These are phyloP conservation scores for Psettodes erumei DNA, from an alignment of 2,113 vertebrate species.

Conservation along the genomic window DNA sequence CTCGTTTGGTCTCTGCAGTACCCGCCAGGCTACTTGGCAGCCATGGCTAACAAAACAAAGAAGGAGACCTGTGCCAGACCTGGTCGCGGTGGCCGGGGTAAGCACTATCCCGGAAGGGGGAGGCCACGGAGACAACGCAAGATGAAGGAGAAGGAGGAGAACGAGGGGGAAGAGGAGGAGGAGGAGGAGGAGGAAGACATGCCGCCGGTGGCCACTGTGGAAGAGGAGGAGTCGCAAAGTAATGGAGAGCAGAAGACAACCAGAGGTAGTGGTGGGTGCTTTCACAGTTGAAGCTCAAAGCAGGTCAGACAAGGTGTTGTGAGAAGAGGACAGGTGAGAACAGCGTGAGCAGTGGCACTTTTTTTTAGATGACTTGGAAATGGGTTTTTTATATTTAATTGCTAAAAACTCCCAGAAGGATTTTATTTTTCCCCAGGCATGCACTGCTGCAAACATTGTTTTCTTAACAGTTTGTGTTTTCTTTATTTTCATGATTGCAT, in stretches of 20 bases:
- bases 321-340: constrained; percentile 58
- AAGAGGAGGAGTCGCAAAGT: constrained; percentile 79
- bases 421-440: not conserved
- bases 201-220: constrained; percentile 42
- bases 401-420: not conserved
- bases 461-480: not conserved
- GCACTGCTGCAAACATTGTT: not conserved
- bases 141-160: constrained; percentile 72
- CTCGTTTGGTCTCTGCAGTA: constrained; percentile 83
- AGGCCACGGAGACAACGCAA: constrained; percentile 78
- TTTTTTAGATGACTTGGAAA: constrained; percentile 1
- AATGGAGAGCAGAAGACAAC: constrained; percentile 88
- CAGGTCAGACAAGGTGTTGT: constrained; percentile 61
- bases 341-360: not conserved
- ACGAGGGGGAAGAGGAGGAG: constrained; percentile 61
- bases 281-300: constrained; percentile 55
- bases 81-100: constrained; percentile 76
- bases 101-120: constrained; percentile 84
- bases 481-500: not conserved
- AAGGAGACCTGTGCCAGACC: constrained; percentile 84
- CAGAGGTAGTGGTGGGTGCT: constrained; percentile 83
- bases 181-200: constrained; percentile 67
- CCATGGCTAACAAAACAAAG: constrained; percentile 96
- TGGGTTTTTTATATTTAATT: not conserved
- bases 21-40: constrained; percentile 94